Conservation (phyloP, 2,888 invertebrate genomes). For the Dimorphilus gyrociliatus region DNA sequence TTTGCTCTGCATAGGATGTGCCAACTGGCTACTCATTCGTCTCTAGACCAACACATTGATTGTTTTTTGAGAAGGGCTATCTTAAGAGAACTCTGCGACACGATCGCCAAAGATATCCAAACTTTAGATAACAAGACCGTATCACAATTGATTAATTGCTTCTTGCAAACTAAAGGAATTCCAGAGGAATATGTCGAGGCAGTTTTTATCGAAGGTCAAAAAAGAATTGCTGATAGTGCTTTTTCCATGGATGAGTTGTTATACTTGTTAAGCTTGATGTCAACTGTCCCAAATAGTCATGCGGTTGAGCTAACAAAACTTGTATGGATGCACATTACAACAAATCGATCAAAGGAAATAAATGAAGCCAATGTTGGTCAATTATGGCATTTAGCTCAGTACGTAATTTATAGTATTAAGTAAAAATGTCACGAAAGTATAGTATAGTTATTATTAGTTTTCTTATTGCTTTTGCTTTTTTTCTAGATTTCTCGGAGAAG, state of each 20-base stretch:
- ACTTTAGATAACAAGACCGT: constrained; percentile 12
- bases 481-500: too few relatives aligned
- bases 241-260: constrained; percentile 47
- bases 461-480: too few relatives aligned
- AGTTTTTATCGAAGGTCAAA: constrained; percentile 48
- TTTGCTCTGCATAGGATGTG: constrained; percentile 16
- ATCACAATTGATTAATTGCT: constrained; percentile 13
- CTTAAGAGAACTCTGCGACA: constrained; percentile 40
- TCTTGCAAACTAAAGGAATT: constrained; percentile 11
- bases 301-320: constrained; percentile 46
- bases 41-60: constrained; percentile 20
- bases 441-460: too few relatives aligned
- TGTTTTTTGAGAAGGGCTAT: constrained; percentile 38
- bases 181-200: constrained; percentile 18
- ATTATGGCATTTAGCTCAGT: constrained; percentile 44
- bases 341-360: constrained; percentile 45
- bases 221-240: constrained; percentile 47
- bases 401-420: constrained; percentile 35
- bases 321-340: constrained; percentile 51
- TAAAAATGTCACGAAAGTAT: too few relatives aligned
- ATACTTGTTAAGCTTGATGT: constrained; percentile 44
- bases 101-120: constrained; percentile 25
- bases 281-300: constrained; percentile 40
- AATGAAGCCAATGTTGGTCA: constrained; percentile 44
- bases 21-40: constrained; percentile 21